phyloP scores from a whole-genome alignment of 2,797 vertebrate genomes.

The Arctocebus calabarensis region DNA sequence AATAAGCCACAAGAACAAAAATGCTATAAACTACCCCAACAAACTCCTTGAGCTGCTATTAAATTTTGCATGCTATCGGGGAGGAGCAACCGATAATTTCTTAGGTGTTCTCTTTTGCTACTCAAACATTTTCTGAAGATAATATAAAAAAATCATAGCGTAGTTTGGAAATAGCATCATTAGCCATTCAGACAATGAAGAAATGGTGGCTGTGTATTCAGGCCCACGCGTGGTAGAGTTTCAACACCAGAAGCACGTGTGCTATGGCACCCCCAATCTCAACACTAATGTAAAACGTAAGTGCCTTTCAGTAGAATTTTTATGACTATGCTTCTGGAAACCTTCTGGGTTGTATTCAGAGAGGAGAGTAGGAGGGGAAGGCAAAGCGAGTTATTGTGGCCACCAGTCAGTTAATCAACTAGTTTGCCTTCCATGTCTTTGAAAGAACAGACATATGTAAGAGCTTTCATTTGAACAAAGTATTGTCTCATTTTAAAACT shows the following conservation, averaged over 20 bases:
- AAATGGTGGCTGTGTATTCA: neutral
- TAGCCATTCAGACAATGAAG: neutral
- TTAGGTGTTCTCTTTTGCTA: neutral
- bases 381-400: neutral
- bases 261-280: neutral
- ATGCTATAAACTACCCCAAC: neutral
- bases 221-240: neutral
- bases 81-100: neutral
- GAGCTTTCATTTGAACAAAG: neutral
- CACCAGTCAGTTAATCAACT: neutral
- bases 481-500: constrained; percentile 15
- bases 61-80: neutral
- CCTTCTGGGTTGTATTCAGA: neutral
- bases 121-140: neutral
- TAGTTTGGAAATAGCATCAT: neutral
- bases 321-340: neutral
- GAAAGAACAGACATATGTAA: neutral
- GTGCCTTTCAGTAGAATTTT: neutral
- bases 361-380: neutral
- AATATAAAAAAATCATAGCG: neutral
- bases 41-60: neutral
- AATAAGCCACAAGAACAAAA: neutral
- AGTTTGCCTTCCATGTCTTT: neutral
- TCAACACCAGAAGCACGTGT: neutral
- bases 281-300: neutral